Conservation (phyloP, 2,888 invertebrate genomes). For the Trileptium ribeirensis region DNA sequence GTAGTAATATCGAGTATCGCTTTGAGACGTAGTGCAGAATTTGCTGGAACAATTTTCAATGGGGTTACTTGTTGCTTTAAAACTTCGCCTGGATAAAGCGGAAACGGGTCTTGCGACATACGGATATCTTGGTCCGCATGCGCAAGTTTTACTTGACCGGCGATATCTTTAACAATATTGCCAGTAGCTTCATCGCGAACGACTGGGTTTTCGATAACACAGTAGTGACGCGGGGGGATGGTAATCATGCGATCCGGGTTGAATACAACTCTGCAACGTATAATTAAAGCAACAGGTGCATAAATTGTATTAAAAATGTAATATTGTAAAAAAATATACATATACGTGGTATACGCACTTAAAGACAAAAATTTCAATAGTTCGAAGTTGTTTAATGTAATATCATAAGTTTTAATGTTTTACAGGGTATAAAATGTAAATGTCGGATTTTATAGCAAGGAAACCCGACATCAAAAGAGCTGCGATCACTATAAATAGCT, state of each 20-base stretch:
- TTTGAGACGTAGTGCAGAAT: constrained; percentile 54
- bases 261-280: constrained; percentile 51
- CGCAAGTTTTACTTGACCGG: constrained; percentile 53
- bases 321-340: no score
- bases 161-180: constrained; percentile 48
- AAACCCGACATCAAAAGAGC: no score
- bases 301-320: no score
- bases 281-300: not conserved
- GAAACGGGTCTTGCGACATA: constrained; percentile 57
- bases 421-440: no score
- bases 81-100: constrained; percentile 56
- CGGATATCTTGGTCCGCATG: constrained; percentile 57
- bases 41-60: constrained; percentile 54
- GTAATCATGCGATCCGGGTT: constrained; percentile 56
- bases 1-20: constrained; percentile 55
- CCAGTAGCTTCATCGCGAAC: constrained; percentile 49
- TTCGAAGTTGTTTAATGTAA: no score
- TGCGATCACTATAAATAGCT: no score
- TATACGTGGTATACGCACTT: no score
- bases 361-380: no score
- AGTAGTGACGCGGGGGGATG: constrained; percentile 56
- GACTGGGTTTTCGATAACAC: constrained; percentile 56
- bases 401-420: no score
- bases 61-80: constrained; percentile 48
- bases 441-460: no score